Percentiles rank a stretch among this genome's conserved stretches.
Conservation (phyloP, 2,113 vertebrate species). For the Carassius gibelio region DNA sequence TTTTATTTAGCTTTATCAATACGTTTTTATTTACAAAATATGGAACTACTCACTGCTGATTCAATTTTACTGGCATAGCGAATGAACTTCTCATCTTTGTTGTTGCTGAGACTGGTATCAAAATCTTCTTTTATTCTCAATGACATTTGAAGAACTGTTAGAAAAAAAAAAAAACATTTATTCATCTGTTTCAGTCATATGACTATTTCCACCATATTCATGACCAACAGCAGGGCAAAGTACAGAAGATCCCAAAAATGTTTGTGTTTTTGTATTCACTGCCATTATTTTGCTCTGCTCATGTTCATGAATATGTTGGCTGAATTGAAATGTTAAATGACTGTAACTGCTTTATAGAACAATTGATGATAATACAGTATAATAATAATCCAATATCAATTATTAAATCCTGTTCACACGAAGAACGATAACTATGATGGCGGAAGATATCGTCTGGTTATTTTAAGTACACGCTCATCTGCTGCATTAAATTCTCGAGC, state of each 20-base stretch:
- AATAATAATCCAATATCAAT: no score
- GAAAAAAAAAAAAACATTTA: not conserved
- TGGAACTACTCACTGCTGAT: constrained; percentile 22
- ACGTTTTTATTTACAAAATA: not conserved
- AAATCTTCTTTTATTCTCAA: constrained; percentile 17
- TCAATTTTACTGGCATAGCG: not conserved
- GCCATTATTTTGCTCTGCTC: not conserved
- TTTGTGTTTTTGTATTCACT: not conserved
- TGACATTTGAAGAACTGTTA: constrained; percentile 8
- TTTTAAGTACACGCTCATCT: no score
- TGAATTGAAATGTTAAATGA: no score
- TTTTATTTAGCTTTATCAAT: not conserved
- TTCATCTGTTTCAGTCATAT: not conserved
- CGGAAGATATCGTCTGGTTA: no score
- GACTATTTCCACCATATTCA: not conserved
- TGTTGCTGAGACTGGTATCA: constrained; percentile 22
- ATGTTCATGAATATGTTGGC: not conserved
- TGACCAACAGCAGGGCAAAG: not conserved
- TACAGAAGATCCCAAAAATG: not conserved
- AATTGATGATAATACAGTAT: no score
- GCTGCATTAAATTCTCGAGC: no score
- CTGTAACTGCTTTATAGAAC: no score
- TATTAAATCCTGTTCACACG: no score
- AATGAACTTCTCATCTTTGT: not conserved
- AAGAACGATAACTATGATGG: no score